Percentiles rank a stretch among this genome's conserved stretches.
These are phyloP conservation scores for Paracanthobrama guichenoti DNA, from an alignment of 2,113 vertebrate species.

Conservation along the genomic window DNA sequence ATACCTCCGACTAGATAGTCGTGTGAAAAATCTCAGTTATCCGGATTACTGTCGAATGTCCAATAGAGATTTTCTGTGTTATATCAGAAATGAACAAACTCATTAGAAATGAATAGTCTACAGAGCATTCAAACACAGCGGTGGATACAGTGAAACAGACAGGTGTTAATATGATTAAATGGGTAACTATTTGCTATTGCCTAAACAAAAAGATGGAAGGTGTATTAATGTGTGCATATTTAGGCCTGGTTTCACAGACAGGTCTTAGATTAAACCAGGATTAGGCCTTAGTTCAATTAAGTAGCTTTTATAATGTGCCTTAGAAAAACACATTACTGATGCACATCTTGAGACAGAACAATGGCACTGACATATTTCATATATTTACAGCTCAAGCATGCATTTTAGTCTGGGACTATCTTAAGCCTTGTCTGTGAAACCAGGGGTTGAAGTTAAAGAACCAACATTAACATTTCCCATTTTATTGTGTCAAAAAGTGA, in stretches of 20 bases:
- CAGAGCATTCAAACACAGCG: neutral
- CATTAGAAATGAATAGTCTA: neutral
- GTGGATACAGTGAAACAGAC: neutral
- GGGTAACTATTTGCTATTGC: neutral
- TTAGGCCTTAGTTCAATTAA: too few species aligned
- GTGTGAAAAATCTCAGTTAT: conserved; percentile 1
- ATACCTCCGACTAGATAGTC: neutral
- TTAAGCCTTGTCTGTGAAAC: too few species aligned
- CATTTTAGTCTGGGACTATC: too few species aligned
- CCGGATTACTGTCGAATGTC: neutral
- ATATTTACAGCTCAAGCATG: too few species aligned
- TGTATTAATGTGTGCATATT: neutral
- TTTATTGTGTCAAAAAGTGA: neutral
- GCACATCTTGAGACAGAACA: too few species aligned
- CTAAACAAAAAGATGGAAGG: neutral
- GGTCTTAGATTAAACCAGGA: too few species aligned
- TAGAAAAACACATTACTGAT: too few species aligned
- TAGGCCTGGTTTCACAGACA: too few species aligned
- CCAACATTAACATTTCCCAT: neutral
- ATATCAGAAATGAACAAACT: neutral
- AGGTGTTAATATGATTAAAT: neutral
- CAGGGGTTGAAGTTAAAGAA: neutral
- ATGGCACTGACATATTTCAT: too few species aligned
- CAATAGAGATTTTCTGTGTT: neutral
- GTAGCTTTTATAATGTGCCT: too few species aligned